Conservation (phyloP, 2,113 vertebrate species). For the Piaya cayana region DNA sequence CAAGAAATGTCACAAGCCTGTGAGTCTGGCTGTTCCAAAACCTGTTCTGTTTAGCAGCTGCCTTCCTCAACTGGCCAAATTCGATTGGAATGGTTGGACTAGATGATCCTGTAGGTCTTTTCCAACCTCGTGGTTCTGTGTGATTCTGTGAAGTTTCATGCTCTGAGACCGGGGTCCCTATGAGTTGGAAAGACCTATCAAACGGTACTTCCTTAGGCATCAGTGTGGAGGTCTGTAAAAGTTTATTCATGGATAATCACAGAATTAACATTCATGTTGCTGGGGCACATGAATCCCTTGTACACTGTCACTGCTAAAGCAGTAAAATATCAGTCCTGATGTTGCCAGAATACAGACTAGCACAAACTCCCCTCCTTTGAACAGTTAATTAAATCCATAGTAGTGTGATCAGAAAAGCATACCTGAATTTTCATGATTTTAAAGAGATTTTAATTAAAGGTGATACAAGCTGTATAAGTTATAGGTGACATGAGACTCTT, state of each 20-base stretch:
- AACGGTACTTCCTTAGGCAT: not conserved
- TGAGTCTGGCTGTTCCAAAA: not conserved
- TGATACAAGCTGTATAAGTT: not conserved
- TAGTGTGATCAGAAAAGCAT: not conserved
- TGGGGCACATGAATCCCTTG: not conserved
- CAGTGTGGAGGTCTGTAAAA: not conserved
- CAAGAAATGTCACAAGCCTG: not conserved
- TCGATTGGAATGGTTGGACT: no score
- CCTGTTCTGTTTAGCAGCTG: not conserved
- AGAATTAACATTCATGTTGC: not conserved
- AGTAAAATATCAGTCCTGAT: not conserved
- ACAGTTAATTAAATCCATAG: not conserved
- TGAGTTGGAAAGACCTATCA: not conserved
- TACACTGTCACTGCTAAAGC: not conserved
- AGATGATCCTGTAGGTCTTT: no score
- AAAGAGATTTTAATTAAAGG: not conserved
- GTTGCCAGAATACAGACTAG: not conserved
- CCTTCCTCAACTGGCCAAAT: not conserved
- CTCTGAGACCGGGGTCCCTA: not conserved
- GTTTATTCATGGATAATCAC: not conserved
- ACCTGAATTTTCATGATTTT: not conserved
- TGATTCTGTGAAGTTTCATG: not conserved
- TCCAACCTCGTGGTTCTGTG: no score
- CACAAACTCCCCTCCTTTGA: not conserved
- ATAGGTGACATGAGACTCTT: not conserved